These are phyloP conservation scores for Phylloscopus trochilus DNA, from an alignment of 2,113 vertebrate species.

Conservation along the genomic window DNA sequence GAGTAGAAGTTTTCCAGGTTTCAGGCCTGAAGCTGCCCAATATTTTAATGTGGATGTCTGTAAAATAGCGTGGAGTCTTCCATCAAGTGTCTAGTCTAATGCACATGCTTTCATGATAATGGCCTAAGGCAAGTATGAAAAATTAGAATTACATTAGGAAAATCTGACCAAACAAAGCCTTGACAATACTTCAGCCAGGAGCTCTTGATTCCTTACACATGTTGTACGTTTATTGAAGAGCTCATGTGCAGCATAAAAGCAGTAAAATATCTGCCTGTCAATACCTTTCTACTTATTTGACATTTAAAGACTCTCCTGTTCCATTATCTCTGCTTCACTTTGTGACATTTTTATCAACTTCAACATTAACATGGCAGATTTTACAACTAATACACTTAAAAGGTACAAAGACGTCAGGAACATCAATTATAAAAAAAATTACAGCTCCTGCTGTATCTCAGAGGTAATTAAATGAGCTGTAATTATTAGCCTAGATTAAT, in stretches of 20 bases:
- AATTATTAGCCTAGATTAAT: slow-evolving; percentile 65
- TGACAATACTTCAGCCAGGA: background rate
- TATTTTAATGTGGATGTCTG: background rate
- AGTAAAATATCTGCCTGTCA: slow-evolving; percentile 27
- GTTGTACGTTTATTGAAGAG: background rate
- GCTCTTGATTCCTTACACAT: background rate
- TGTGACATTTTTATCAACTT: slow-evolving; percentile 64
- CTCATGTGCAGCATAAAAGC: slow-evolving; percentile 2
- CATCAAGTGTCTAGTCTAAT: background rate
- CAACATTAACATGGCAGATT: slow-evolving; percentile 43
- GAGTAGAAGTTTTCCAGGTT: background rate
- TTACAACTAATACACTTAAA: slow-evolving; percentile 65
- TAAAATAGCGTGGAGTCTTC: background rate
- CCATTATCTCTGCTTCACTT: slow-evolving; percentile 57
- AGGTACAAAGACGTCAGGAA: slow-evolving; percentile 53
- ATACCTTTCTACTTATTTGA: slow-evolving; percentile 41
- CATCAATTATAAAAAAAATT: slow-evolving; percentile 65
- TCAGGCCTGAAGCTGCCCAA: background rate
- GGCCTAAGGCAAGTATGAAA: background rate
- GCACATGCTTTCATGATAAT: background rate
- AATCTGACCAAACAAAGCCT: slow-evolving; percentile 16
- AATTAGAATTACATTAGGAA: background rate
- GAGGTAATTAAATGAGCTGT: slow-evolving; percentile 53
- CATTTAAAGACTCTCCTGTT: slow-evolving; percentile 58
- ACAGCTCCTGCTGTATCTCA: slow-evolving; percentile 56